Evolutionary conservation across 1,140 invertebrate species (phyloP).

Genomic region (Aleiodes sp.): DNA sequence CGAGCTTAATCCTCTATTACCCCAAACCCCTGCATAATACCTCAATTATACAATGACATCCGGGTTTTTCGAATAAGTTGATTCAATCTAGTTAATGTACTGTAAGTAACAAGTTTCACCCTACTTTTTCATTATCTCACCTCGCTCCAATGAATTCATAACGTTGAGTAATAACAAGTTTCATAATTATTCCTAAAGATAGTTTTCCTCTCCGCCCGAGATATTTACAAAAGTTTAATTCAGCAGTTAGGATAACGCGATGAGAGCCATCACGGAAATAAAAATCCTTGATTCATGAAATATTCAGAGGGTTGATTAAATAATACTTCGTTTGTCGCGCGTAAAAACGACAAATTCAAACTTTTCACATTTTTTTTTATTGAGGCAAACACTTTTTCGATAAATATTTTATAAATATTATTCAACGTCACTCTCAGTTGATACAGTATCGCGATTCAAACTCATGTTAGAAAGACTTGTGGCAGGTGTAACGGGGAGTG

Average conservation of each 20-base stretch:
- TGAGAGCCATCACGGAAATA: too few relatives aligned
- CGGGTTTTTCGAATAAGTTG: conserved; percentile 1
- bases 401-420: too few relatives aligned
- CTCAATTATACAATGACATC: conserved; percentile 2
- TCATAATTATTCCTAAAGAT: not conserved
- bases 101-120: not conserved
- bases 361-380: too few relatives aligned
- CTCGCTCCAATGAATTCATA: conserved; percentile 3
- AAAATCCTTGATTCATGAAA: too few relatives aligned
- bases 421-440: conserved; percentile 9
- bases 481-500: conserved; percentile 29
- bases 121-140: not conserved
- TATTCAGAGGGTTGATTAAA: too few relatives aligned
- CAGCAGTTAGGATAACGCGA: too few relatives aligned
- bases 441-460: not conserved
- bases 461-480: conserved; percentile 18
- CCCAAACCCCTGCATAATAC: too few relatives aligned
- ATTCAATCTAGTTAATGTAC: conserved; percentile 11
- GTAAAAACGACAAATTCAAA: too few relatives aligned
- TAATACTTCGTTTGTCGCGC: too few relatives aligned
- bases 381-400: too few relatives aligned
- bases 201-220: not conserved
- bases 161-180: not conserved
- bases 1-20: too few relatives aligned
- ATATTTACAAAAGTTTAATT: not conserved